phyloP scores from a whole-genome alignment of 2,797 vertebrate species.

The Liasis olivaceus region DNA sequence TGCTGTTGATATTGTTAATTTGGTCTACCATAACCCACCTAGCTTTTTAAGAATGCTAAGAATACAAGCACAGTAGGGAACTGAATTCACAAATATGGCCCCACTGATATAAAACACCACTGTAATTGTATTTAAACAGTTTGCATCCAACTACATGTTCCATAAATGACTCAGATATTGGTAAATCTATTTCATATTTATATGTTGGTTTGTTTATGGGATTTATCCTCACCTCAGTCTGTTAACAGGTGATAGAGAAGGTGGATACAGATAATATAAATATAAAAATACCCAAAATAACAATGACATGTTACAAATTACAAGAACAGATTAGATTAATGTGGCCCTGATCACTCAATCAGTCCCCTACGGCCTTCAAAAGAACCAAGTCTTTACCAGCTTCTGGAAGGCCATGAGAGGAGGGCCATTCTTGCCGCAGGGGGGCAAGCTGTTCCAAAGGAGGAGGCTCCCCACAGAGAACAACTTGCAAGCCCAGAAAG shows the following conservation, averaged over 20 bases:
- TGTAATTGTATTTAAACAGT: not conserved
- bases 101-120: not conserved
- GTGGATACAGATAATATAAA: not conserved
- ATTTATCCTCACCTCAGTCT: not conserved
- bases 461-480: not conserved
- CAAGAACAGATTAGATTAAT: not conserved
- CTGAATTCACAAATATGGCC: not conserved
- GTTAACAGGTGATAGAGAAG: not conserved
- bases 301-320: not conserved
- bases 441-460: not conserved
- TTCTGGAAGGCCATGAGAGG: not conserved
- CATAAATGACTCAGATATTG: accelerated
- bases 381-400: not conserved
- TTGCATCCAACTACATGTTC: not conserved
- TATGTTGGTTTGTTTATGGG: not conserved
- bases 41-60: not conserved
- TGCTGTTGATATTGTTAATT: not conserved
- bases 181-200: not conserved
- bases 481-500: constrained; percentile 7
- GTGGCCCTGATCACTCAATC: not conserved
- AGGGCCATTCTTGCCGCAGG: not conserved
- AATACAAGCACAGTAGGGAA: not conserved
- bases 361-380: not conserved
- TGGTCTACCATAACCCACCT: not conserved
- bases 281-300: not conserved